These are phyloP conservation scores for Alentia gelatinosa DNA, from an alignment of 2,888 invertebrate genomes.

Conservation along the genomic window DNA sequence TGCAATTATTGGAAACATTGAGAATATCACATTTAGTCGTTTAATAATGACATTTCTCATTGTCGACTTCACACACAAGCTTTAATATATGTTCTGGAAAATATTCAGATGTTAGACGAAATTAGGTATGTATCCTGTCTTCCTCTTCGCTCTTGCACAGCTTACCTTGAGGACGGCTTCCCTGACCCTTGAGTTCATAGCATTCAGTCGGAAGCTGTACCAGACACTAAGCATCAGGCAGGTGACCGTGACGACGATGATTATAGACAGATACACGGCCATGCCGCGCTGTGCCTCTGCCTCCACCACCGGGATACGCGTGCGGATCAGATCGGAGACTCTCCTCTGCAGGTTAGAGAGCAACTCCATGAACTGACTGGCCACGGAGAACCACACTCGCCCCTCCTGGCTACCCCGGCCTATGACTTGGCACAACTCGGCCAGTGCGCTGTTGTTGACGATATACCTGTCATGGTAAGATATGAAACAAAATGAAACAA, in stretches of 20 bases:
- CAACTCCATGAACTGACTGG: neutral
- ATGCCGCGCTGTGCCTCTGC: neutral
- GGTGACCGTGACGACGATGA: slow-evolving; percentile 20
- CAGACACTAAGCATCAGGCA: slow-evolving; percentile 52
- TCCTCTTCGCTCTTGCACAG: too few relatives aligned
- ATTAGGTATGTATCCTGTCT: too few relatives aligned
- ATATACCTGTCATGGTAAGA: too few relatives aligned
- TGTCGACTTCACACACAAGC: too few relatives aligned
- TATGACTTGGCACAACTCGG: neutral
- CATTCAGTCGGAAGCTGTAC: slow-evolving; percentile 53
- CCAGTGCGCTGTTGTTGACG: neutral
- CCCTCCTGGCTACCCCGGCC: neutral
- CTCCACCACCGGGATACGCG: neutral
- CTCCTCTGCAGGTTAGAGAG: neutral
- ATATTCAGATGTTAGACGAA: too few relatives aligned
- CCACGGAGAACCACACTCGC: neutral
- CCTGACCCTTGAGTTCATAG: slow-evolving; percentile 44
- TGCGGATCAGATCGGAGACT: neutral
- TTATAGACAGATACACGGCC: slow-evolving; percentile 2
- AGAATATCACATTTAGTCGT: too few relatives aligned
- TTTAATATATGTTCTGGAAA: too few relatives aligned
- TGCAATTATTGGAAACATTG: too few relatives aligned
- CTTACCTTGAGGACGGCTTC: neutral
- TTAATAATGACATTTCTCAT: too few relatives aligned
- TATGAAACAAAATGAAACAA: too few relatives aligned